Evolutionary conservation across 2,113 vertebrate species (phyloP).

Genomic region (Cheilinus undulatus): DNA sequence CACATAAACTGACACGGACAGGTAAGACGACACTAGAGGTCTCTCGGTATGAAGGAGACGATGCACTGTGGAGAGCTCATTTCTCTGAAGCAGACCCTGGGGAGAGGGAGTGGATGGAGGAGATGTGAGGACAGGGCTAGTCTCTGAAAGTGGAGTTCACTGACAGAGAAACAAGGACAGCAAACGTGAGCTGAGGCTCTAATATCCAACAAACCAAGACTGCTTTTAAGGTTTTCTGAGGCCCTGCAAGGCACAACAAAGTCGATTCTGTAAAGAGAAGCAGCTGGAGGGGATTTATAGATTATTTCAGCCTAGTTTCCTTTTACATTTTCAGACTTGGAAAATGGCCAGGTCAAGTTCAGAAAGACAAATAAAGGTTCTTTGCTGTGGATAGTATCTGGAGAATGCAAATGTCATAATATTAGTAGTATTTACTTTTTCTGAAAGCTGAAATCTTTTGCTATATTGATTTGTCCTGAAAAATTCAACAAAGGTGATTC

Average conservation of each 20-base stretch:
- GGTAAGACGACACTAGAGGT: slow-evolving; percentile 43
- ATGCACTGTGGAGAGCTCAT: slow-evolving; percentile 37
- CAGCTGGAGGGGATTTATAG: slow-evolving; percentile 17
- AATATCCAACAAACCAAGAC: slow-evolving; percentile 33
- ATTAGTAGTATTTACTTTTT: neutral
- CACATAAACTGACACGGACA: slow-evolving; percentile 14
- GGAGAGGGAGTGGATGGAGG: slow-evolving; percentile 35
- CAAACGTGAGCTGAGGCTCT: slow-evolving; percentile 47
- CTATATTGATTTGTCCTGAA: neutral
- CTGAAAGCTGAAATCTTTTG: neutral
- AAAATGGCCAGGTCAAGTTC: neutral
- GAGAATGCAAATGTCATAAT: slow-evolving; percentile 20
- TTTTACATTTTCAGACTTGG: slow-evolving; percentile 15
- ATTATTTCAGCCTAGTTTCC: slow-evolving; percentile 29
- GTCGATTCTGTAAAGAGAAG: slow-evolving; percentile 18
- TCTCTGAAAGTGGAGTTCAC: slow-evolving; percentile 39
- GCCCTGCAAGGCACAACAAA: slow-evolving; percentile 19
- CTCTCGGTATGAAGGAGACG: slow-evolving; percentile 27
- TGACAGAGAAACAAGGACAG: slow-evolving; percentile 41
- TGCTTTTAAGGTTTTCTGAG: slow-evolving; percentile 24
- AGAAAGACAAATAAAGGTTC: neutral
- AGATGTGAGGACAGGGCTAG: slow-evolving; percentile 36
- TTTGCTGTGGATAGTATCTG: neutral
- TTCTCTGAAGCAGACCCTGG: slow-evolving; percentile 31
- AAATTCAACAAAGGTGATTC: neutral